phyloP scores from a whole-genome alignment of 1,140 invertebrate genomes.

The Branchinecta lynchi region DNA sequence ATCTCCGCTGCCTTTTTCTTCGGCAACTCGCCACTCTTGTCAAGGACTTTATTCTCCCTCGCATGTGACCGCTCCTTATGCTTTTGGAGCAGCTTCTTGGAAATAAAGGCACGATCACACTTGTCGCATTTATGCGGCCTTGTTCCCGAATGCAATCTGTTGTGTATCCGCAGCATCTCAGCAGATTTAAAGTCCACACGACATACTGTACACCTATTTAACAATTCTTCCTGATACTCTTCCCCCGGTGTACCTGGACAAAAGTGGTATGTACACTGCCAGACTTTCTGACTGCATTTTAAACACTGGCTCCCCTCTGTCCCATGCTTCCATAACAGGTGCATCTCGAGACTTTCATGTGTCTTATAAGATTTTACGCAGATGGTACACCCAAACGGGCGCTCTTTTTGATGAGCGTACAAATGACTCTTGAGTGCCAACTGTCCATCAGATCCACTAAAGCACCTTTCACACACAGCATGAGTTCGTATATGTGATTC shows the following conservation, averaged over 20 bases:
- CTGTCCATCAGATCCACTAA: conserved; percentile 18
- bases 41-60: conserved; percentile 32
- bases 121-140: conserved; percentile 50
- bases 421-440: conserved; percentile 17
- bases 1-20: not conserved
- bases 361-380: conserved; percentile 21
- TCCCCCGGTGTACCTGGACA: conserved; percentile 51
- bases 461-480: conserved; percentile 20
- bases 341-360: conserved; percentile 36
- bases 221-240: conserved; percentile 15
- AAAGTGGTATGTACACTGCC: conserved; percentile 77
- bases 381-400: conserved; percentile 18
- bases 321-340: conserved; percentile 78
- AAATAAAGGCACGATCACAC: conserved; percentile 60
- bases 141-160: conserved; percentile 45
- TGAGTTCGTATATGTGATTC: conserved; percentile 20
- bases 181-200: conserved; percentile 51
- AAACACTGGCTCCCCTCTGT: conserved; percentile 70
- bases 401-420: conserved; percentile 20
- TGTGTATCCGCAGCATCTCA: conserved; percentile 60
- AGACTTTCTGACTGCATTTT: conserved; percentile 67
- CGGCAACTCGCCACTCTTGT: not conserved
- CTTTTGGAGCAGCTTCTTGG: conserved; percentile 53
- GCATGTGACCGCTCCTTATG: conserved; percentile 34
- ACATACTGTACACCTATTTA: conserved; percentile 64